Evolutionary conservation across 2,888 invertebrate species (phyloP).

Genomic region (Eristalis intricaria): DNA sequence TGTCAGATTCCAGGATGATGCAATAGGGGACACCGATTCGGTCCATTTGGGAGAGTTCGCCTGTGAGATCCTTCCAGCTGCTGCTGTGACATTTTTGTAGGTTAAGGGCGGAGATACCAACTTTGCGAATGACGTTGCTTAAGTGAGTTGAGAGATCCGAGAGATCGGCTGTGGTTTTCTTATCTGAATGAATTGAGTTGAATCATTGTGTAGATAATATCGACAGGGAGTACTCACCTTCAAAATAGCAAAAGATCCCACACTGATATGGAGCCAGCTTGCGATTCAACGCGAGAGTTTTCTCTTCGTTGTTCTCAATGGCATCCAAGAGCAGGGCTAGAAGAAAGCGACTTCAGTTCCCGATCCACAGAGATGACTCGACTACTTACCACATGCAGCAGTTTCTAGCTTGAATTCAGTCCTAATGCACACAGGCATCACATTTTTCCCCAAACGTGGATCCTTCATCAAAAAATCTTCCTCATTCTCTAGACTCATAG

Average conservation of each 20-base stretch:
- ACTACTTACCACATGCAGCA: constrained; percentile 76
- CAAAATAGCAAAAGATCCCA: constrained; percentile 83
- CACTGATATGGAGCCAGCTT: constrained; percentile 90
- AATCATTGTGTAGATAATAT: background rate
- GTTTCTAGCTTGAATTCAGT: constrained; percentile 77
- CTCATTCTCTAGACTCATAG: constrained; percentile 66
- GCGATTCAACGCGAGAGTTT: constrained; percentile 82
- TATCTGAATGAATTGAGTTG: constrained; percentile 71
- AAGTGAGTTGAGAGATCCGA: constrained; percentile 83
- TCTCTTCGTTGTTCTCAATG: constrained; percentile 82
- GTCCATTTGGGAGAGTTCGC: constrained; percentile 83
- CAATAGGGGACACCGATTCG: constrained; percentile 88
- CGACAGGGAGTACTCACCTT: constrained; percentile 76
- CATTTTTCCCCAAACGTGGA: constrained; percentile 59
- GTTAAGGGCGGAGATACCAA: constrained; percentile 80
- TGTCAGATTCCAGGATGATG: constrained; percentile 86
- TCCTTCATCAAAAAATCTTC: constrained; percentile 74
- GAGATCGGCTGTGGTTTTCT: constrained; percentile 80
- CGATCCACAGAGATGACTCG: background rate
- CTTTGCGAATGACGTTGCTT: constrained; percentile 82
- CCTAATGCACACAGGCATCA: constrained; percentile 76
- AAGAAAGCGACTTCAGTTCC: background rate
- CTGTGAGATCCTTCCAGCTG: constrained; percentile 73
- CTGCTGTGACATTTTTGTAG: constrained; percentile 75
- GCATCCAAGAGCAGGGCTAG: constrained; percentile 82